These are phyloP conservation scores for Neuroterus valhalla DNA, from an alignment of 1,140 invertebrate genomes.

Conservation along the genomic window DNA sequence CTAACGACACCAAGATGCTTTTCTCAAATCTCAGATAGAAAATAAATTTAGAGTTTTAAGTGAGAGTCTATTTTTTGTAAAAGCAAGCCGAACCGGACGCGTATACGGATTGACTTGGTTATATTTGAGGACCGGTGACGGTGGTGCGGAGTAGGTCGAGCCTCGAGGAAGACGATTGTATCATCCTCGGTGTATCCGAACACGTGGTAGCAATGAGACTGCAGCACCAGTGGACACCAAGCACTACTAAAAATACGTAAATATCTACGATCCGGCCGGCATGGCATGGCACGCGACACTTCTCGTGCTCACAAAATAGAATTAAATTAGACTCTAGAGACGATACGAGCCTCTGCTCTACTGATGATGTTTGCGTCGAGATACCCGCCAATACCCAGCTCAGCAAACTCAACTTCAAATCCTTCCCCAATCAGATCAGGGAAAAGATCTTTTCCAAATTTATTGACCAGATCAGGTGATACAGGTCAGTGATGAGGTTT, in stretches of 20 bases:
- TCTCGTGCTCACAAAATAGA: constrained; percentile 19
- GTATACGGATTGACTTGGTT: constrained; percentile 17
- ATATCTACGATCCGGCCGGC: constrained; percentile 44
- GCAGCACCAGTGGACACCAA: constrained; percentile 15
- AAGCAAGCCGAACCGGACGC: not conserved
- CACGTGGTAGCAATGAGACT: constrained; percentile 33
- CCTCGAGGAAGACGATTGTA: not conserved
- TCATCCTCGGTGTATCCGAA: not conserved
- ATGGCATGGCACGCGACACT: constrained; percentile 43
- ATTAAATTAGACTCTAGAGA: too few relatives aligned
- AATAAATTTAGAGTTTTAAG: not conserved
- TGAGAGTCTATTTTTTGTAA: not conserved
- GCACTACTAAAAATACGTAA: constrained; percentile 52
- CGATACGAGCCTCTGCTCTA: not conserved
- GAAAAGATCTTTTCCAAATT: not conserved
- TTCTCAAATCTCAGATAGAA: not conserved
- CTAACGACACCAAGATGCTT: too few relatives aligned
- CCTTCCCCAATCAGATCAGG: not conserved
- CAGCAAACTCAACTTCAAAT: constrained; percentile 6
- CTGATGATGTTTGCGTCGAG: not conserved
- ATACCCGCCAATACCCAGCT: not conserved
- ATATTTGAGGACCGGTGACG: not conserved
- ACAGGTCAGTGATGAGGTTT: too few relatives aligned
- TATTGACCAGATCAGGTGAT: not conserved
- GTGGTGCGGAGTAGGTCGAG: constrained; percentile 9